Evolutionary conservation across 2,888 invertebrate genomes (phyloP), one percentile per base, ranked within the genome.

Genomic region (Melinaea menophilus): DNA sequence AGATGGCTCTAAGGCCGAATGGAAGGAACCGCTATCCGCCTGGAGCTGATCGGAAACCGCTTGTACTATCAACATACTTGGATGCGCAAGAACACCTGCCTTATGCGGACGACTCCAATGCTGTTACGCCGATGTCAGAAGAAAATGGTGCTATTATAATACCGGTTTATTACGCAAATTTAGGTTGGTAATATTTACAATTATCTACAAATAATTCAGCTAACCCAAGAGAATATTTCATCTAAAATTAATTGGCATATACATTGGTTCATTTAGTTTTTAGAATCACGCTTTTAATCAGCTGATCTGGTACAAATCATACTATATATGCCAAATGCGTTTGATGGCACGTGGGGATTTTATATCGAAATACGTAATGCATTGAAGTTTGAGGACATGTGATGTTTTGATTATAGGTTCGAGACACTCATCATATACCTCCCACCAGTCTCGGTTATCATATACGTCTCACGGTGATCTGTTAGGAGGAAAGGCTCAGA

Each of bases 71-170:
- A 78, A 98, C 98, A 73, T 98, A 98, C 92, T 93, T 98, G 86
- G 98, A 97, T 85, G 97, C 96, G 73, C 96, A 96, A 87, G 97
- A 97, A 91, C 97, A 98, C 88, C 93, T 99, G 80, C 98, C 98
- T 65, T 99, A 97, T 84, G 98, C 98, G 64, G 99, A 99, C 85
- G 99, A 98, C 90, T 98, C 98, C 70, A 97, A 97, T 81, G 98
- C 98, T 71, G 98, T 98, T 66, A 99, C 98, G 68, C 99, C 99
- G 62, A 97, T 98, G 96, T 98, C 98, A 71, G 98, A 98, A 91
- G 98, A 98, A 90, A 98, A 97, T 87, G 97, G 97, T 80, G 97
- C 97, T 82, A 97, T 98, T 87, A 96, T 98, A 79, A 96, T 97
- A 78, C 97, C 97, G 65, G 95, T 96, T 82, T 97, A 97, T 90